Percentiles rank a stretch among this genome's conserved stretches.
Evolutionary conservation across 2,888 invertebrate species (phyloP).

Genomic region (Neoascia interrupta): DNA sequence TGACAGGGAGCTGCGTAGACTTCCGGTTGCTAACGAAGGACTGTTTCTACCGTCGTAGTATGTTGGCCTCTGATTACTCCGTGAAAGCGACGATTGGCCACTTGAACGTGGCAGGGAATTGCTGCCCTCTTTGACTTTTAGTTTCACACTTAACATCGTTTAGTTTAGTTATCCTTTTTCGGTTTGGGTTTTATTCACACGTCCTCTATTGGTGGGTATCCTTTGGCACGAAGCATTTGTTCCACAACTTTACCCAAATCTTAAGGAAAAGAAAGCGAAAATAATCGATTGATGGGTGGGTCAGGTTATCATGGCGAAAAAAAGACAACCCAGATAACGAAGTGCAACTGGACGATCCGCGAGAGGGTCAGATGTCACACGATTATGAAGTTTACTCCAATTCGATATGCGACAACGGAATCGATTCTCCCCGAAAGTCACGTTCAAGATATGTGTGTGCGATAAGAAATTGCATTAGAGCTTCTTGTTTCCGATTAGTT

Average conservation of each 20-base stretch:
- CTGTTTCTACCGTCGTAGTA: slow-evolving; percentile 74
- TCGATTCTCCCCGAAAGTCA: too few species aligned
- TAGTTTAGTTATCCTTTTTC: slow-evolving; percentile 2
- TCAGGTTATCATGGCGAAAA: too few species aligned
- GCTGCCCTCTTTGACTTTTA: slow-evolving; percentile 80
- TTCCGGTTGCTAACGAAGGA: slow-evolving; percentile 74
- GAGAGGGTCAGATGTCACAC: too few species aligned
- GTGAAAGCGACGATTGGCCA: slow-evolving; percentile 71
- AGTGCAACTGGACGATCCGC: too few species aligned
- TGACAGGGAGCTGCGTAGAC: slow-evolving; percentile 78
- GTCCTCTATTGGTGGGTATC: slow-evolving; percentile 32
- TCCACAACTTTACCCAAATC: slow-evolving; percentile 38
- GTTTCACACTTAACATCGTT: slow-evolving; percentile 79
- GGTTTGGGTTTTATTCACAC: slow-evolving; percentile 41
- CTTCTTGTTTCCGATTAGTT: too few species aligned
- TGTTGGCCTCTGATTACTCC: slow-evolving; percentile 53
- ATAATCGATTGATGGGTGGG: slow-evolving; percentile 31
- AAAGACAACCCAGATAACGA: too few species aligned
- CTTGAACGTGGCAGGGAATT: slow-evolving; percentile 77
- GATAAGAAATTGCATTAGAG: too few species aligned
- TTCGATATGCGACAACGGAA: too few species aligned
- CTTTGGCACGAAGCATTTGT: slow-evolving; percentile 29
- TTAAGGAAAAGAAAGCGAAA: slow-evolving; percentile 26
- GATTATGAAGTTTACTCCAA: too few species aligned
- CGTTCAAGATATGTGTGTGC: too few species aligned